phyloP scores from a whole-genome alignment of 2,113 vertebrate genomes.

The Gymnogyps californianus region DNA sequence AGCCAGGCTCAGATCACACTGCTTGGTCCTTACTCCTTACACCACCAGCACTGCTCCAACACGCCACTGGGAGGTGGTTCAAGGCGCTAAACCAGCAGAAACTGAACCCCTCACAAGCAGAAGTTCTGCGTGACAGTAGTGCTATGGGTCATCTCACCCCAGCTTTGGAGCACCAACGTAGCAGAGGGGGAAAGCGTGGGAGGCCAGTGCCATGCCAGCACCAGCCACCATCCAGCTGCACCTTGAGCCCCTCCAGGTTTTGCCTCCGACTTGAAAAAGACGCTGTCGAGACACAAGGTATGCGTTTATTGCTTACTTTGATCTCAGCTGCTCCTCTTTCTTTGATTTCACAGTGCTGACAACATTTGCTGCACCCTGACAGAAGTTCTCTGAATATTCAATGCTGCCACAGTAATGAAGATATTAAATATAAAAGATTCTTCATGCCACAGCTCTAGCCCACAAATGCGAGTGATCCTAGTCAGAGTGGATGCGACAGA shows the following conservation, averaged over 20 bases:
- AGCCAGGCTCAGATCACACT: not conserved
- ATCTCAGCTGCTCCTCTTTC: constrained; percentile 7
- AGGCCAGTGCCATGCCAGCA: not conserved
- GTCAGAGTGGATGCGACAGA: not conserved
- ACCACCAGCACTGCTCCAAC: not conserved
- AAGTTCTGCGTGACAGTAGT: rapidly evolving
- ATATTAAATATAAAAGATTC: not conserved
- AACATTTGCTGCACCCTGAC: not conserved
- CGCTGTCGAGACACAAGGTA: not conserved
- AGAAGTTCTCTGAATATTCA: constrained; percentile 12
- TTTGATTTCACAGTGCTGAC: constrained; percentile 36
- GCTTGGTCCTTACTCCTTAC: not conserved
- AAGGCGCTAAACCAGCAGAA: not conserved
- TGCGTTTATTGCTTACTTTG: constrained; percentile 7
- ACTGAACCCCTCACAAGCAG: not conserved
- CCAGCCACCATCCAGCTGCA: not conserved
- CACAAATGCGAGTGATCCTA: rapidly evolving
- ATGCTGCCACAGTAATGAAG: not conserved
- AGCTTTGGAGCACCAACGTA: rapidly evolving
- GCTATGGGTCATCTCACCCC: not conserved
- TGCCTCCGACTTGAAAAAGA: not conserved
- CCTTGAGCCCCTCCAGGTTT: not conserved
- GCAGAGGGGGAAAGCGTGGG: not conserved
- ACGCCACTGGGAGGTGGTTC: not conserved
- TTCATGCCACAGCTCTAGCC: not conserved